Conservation (phyloP, 2,888 invertebrate genomes). For the Lasius platythorax region DNA sequence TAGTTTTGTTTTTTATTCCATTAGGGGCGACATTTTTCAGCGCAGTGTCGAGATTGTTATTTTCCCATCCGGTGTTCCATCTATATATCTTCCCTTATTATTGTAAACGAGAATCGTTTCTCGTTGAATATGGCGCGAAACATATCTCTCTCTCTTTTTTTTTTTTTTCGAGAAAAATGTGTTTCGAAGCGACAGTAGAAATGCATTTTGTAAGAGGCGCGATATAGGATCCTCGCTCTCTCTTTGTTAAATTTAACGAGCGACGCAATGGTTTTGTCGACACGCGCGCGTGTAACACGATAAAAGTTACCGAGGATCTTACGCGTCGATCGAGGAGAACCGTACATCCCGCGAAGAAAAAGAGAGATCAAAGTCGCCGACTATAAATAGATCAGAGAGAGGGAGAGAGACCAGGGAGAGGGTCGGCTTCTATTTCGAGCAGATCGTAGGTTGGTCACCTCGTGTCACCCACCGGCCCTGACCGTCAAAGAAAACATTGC, state of each 20-base stretch:
- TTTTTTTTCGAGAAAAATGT: not conserved
- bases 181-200: not conserved
- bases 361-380: conserved; percentile 36
- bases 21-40: not conserved
- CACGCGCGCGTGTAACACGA: too few species aligned
- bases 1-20: not conserved
- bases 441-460: conserved; percentile 40
- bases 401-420: conserved; percentile 50
- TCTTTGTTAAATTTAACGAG: not conserved
- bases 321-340: conserved; percentile 19
- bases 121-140: not conserved
- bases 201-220: not conserved
- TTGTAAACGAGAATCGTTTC: not conserved
- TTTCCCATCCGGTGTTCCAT: not conserved
- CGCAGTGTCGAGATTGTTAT: not conserved
- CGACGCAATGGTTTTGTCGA: too few species aligned
- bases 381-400: conserved; percentile 63
- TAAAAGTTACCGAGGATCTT: conserved; percentile 26
- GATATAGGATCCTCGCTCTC: too few species aligned
- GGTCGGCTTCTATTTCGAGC: conserved; percentile 63
- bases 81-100: not conserved
- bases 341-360: not conserved
- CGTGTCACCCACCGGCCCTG: conserved; percentile 68
- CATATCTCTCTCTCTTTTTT: not conserved
- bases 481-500: conserved; percentile 74